Evolutionary conservation across 2,888 invertebrate genomes (phyloP).

Genomic region (Microctonus hyperodae): DNA sequence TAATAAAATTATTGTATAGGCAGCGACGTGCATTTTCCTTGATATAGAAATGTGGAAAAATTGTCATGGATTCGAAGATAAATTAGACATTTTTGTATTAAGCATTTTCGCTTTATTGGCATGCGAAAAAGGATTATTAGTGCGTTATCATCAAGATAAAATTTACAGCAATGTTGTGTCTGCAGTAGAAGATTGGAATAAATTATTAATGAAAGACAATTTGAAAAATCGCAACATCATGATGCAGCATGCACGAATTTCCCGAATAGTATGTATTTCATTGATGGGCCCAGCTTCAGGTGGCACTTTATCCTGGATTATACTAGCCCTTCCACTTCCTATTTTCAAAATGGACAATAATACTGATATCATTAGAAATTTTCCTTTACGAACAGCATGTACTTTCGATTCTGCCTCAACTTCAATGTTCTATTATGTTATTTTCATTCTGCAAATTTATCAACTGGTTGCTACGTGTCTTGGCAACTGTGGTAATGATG

Average conservation of each 20-base stretch:
- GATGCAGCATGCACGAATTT: constrained; percentile 42
- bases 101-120: constrained; percentile 44
- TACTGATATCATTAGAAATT: constrained; percentile 35
- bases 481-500: constrained; percentile 46
- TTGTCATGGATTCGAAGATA: constrained; percentile 43
- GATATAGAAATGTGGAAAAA: constrained; percentile 39
- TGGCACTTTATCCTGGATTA: constrained; percentile 41
- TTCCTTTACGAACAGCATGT: constrained; percentile 40
- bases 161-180: constrained; percentile 38
- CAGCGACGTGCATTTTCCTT: constrained; percentile 39
- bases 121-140: constrained; percentile 44
- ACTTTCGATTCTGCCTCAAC: constrained; percentile 31
- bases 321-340: constrained; percentile 39
- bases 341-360: constrained; percentile 35
- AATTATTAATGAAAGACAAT: constrained; percentile 27
- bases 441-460: constrained; percentile 40
- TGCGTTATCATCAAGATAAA: constrained; percentile 41
- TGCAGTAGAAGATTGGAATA: constrained; percentile 44
- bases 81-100: constrained; percentile 45
- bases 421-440: constrained; percentile 34
- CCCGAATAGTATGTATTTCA: constrained; percentile 41
- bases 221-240: constrained; percentile 38
- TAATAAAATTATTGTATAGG: constrained; percentile 31
- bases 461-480: constrained; percentile 40
- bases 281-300: constrained; percentile 43